Percentiles rank a stretch among this genome's conserved stretches.
Conservation (phyloP, 2,888 invertebrate genomes). For the Amphipyra tragopoginis region DNA sequence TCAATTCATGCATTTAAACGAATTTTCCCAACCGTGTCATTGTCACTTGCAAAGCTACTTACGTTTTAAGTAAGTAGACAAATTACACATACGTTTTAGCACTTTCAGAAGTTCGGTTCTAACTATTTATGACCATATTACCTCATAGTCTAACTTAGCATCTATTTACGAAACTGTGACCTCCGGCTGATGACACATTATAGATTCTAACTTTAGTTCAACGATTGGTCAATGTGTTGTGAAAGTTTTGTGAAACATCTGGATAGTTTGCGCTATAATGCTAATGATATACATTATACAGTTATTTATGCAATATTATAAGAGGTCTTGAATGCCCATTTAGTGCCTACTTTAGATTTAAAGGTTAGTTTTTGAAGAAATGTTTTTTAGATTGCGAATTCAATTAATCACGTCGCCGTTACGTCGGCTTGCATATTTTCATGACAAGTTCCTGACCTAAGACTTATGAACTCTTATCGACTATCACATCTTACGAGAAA, state of each 20-base stretch:
- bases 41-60: too few relatives aligned
- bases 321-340: background rate
- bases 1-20: too few relatives aligned
- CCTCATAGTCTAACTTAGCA: slow-evolving; percentile 30
- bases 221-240: slow-evolving; percentile 40
- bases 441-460: background rate
- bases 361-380: background rate
- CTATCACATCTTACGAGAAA: too few relatives aligned
- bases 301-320: slow-evolving; percentile 8
- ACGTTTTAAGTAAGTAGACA: background rate
- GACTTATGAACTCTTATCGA: background rate
- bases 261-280: slow-evolving; percentile 4
- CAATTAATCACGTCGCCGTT: background rate
- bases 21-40: too few relatives aligned
- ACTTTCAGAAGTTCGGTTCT: background rate
- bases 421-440: background rate
- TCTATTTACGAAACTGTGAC: slow-evolving; percentile 44
- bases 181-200: slow-evolving; percentile 58
- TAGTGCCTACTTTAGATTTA: background rate
- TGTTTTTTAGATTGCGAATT: background rate
- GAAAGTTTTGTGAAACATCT: slow-evolving; percentile 26
- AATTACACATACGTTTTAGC: slow-evolving; percentile 25
- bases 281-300: slow-evolving; percentile 7
- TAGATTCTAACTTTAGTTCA: slow-evolving; percentile 45
- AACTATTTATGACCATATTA: slow-evolving; percentile 23